Evolutionary conservation across 23 tunicate genomes (phyloP).

Genomic region (Styela clava): DNA sequence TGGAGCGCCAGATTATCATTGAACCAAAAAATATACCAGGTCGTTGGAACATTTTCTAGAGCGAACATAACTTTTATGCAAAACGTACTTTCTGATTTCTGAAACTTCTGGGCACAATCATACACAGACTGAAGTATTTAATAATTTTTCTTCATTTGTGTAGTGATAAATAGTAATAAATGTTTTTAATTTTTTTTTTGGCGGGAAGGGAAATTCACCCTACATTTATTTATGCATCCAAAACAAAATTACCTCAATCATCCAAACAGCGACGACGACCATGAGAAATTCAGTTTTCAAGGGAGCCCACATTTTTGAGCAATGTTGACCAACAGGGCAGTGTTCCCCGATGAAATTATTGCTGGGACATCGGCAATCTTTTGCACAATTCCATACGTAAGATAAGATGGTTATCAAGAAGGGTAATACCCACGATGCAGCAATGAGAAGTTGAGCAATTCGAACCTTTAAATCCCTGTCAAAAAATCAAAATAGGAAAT

Average conservation of each 20-base stretch:
- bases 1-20: too few species aligned
- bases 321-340: slow-evolving; percentile 1
- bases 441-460: slow-evolving; percentile 5
- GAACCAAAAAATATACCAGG: too few species aligned
- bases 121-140: too few species aligned
- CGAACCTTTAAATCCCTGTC: not conserved
- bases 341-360: slow-evolving; percentile 11
- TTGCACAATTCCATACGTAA: slow-evolving; percentile 15
- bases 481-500: not conserved
- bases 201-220: too few species aligned
- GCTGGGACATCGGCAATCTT: not conserved
- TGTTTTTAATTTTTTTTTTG: too few species aligned
- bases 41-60: too few species aligned
- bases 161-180: too few species aligned
- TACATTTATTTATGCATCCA: too few species aligned
- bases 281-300: slow-evolving; percentile 4
- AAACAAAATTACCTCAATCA: slow-evolving; percentile 17
- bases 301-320: slow-evolving; percentile 27
- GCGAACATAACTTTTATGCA: too few species aligned
- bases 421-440: not conserved
- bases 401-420: not conserved
- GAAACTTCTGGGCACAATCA: too few species aligned
- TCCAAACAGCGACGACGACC: not conserved
- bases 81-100: too few species aligned
- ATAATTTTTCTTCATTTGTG: too few species aligned